Evolutionary conservation across 1,140 invertebrate species (phyloP).

Genomic region (Phenacoccus solenopsis): DNA sequence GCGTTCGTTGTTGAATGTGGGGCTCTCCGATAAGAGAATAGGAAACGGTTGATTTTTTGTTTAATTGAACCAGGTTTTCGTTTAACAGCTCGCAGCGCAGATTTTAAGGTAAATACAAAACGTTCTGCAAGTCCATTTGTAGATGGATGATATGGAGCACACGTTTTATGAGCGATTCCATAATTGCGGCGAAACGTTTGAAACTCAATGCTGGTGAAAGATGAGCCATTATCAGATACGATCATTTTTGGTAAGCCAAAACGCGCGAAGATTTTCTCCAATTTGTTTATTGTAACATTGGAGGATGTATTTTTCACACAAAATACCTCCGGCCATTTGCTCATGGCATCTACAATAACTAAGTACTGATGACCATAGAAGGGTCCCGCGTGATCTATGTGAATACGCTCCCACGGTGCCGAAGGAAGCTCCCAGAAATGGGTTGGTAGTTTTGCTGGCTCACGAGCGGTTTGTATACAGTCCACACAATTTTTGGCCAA

Average conservation of each 20-base stretch:
- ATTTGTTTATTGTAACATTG: conserved; percentile 18
- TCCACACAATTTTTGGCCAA: conserved; percentile 18
- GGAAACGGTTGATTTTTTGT: neutral
- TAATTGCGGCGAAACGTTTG: conserved; percentile 25
- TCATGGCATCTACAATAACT: conserved; percentile 35
- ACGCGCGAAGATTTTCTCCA: conserved; percentile 26
- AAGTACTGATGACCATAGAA: conserved; percentile 33
- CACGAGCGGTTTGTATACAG: conserved; percentile 13
- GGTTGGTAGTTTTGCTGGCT: neutral
- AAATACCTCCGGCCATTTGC: conserved; percentile 36
- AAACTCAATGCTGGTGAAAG: conserved; percentile 27
- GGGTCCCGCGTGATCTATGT: conserved; percentile 36
- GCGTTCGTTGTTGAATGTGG: conserved; percentile 20
- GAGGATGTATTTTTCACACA: conserved; percentile 15
- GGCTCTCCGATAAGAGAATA: conserved; percentile 18
- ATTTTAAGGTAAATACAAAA: conserved; percentile 33
- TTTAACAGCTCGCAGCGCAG: conserved; percentile 27
- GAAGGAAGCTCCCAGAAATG: conserved; percentile 20
- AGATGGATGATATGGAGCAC: conserved; percentile 28
- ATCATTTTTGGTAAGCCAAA: conserved; percentile 26
- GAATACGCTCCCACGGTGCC: conserved; percentile 26
- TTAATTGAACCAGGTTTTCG: neutral
- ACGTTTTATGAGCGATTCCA: conserved; percentile 25
- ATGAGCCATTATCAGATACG: conserved; percentile 29
- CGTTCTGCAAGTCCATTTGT: conserved; percentile 32